Evolutionary conservation across 2,888 invertebrate genomes (phyloP).

Genomic region (Rhimphoctona megacephalus): DNA sequence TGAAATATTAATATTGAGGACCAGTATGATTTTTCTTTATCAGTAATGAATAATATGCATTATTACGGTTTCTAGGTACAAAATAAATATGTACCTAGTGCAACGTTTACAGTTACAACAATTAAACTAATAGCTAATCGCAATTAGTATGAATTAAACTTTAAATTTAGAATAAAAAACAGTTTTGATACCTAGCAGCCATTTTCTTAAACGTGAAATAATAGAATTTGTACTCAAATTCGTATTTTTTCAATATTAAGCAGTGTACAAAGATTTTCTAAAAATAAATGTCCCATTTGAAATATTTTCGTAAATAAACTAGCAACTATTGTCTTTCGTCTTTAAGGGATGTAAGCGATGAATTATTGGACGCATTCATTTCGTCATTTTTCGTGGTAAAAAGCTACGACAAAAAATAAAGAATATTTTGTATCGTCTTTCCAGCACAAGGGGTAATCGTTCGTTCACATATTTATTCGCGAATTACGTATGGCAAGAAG

Average conservation of each 20-base stretch:
- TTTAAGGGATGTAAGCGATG: neutral
- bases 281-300: neutral
- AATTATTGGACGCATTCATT: neutral
- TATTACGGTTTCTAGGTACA: too few species aligned
- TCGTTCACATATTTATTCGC: constrained; percentile 65
- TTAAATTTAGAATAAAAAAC: too few species aligned
- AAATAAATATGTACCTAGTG: too few species aligned
- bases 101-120: too few species aligned
- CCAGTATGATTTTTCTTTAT: neutral
- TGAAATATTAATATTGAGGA: neutral
- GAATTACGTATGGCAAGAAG: constrained; percentile 64
- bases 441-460: constrained; percentile 40
- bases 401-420: neutral
- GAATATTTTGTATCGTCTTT: constrained; percentile 36
- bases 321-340: neutral
- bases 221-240: neutral
- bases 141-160: too few species aligned
- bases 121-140: too few species aligned
- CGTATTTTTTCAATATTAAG: neutral
- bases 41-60: too few species aligned
- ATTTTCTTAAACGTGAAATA: neutral
- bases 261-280: neutral
- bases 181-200: neutral
- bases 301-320: neutral
- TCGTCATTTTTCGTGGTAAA: neutral